Evolutionary conservation across 2,888 invertebrate genomes (phyloP), one percentile per base, ranked within the genome.

Genomic region (Caenorhabditis japonica): DNA sequence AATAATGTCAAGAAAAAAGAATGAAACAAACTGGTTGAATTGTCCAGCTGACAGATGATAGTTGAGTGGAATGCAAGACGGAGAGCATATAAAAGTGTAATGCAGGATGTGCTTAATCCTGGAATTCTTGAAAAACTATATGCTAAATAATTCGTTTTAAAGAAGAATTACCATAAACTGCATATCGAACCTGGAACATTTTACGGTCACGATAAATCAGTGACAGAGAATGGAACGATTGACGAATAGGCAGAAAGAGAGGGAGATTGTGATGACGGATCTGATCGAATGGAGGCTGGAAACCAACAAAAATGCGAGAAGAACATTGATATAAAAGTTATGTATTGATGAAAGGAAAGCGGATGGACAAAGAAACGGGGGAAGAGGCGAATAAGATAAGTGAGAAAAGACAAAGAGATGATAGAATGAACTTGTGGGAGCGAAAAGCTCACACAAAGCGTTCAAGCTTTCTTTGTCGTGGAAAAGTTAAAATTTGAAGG

Each of bases 41-140:
- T 73, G 30, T 66, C 38, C 55, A 72, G 41, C 55, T 78, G 75
- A 43, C 78, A 76, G 34, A 78, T 60, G 46, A 78, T 75, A 23
- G 78, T 78, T 0, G 74, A 62, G 46, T 78, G 75, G 49, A 78
- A 78, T 7, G 78, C 70, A n/a, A 78, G 52, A 34, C 78, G 70
- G 15, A 76, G 71, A 33, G 75, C 66, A 43, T 78, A 78, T 38
- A 78, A 59, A 36, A 73, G 49, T 15, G 78, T 76, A 41, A 76
- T 64, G 36, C 60, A 60, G 8, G 74, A 55, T 7, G 76, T 75
- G 12, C 72, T 61, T n/a, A 77, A 33, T 1, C 47, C 77, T 77
- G 38, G 27, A 73, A 59, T 39, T 25, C 21, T 23, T n/a, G 5
- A 34, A 25, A 38, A 25, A 34, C 4, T 8, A 12, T 36, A 36